Percentiles rank a stretch among this genome's conserved stretches.
Conservation (phyloP, 92 coral and sea anemone genomes). For the Phymanthus crucifer region DNA sequence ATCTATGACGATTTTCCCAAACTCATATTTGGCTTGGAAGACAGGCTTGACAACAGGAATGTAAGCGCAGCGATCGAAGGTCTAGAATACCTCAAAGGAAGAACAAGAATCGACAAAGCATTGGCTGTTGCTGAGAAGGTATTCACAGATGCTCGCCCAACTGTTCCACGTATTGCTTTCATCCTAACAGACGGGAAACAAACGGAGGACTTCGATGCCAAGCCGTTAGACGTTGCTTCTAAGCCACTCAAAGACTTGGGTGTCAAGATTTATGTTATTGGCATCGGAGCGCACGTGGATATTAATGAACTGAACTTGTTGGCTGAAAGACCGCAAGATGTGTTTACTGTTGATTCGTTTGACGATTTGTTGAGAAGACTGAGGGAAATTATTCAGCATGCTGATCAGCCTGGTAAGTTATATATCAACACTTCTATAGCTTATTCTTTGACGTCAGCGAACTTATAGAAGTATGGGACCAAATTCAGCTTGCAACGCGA, state of each 20-base stretch:
- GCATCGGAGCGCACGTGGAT: slow-evolving; percentile 65
- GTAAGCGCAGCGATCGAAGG: slow-evolving; percentile 63
- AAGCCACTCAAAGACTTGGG: slow-evolving; percentile 77
- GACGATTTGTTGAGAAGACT: slow-evolving; percentile 45
- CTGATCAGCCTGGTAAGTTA: slow-evolving; percentile 62
- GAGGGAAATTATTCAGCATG: slow-evolving; percentile 50
- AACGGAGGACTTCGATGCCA: slow-evolving; percentile 71
- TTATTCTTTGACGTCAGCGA: too few relatives aligned
- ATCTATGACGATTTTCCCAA: slow-evolving; percentile 75
- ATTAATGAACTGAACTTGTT: slow-evolving; percentile 50
- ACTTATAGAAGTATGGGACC: too few relatives aligned
- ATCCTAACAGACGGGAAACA: slow-evolving; percentile 81
- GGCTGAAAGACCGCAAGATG: slow-evolving; percentile 62
- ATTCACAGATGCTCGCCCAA: slow-evolving; percentile 71
- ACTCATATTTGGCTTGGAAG: slow-evolving; percentile 65
- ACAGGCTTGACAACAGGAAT: slow-evolving; percentile 48
- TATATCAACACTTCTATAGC: too few relatives aligned
- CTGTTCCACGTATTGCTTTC: slow-evolving; percentile 83
- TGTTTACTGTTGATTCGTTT: slow-evolving; percentile 70
- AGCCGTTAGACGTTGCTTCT: slow-evolving; percentile 69
- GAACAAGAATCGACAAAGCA: slow-evolving; percentile 87
- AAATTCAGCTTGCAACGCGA: too few relatives aligned
- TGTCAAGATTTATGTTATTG: slow-evolving; percentile 76
- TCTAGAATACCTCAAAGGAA: slow-evolving; percentile 59
- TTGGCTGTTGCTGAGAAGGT: slow-evolving; percentile 64